Evolutionary conservation across 2,113 vertebrate species (phyloP).

Genomic region (Atractosteus spatula): DNA sequence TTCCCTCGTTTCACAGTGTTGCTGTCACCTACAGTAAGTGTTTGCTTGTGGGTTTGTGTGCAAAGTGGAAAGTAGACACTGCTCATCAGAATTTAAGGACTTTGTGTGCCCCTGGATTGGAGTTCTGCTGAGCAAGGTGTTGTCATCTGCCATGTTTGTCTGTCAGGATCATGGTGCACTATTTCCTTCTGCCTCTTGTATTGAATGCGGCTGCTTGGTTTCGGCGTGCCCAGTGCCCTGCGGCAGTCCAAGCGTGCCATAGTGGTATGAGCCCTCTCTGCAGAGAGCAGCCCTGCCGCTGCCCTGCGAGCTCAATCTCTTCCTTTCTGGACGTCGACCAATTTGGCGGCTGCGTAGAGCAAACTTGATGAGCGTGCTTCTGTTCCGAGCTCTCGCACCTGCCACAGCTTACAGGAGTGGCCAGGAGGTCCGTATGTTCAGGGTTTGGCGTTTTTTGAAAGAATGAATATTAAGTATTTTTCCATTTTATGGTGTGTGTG

Average conservation of each 20-base stretch:
- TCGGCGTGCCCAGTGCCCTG: background rate
- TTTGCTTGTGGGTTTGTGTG: too few species aligned
- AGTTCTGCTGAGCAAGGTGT: background rate
- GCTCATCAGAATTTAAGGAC: too few species aligned
- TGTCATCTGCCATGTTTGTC: background rate
- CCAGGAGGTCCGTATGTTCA: slow-evolving; percentile 17
- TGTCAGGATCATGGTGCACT: too few species aligned
- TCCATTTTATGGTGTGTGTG: slow-evolving; percentile 9
- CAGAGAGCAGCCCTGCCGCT: background rate
- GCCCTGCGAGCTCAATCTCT: slow-evolving; percentile 4
- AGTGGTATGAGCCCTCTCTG: background rate
- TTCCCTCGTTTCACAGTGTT: too few species aligned
- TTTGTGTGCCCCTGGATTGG: background rate
- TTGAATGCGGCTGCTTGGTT: background rate
- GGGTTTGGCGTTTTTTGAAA: background rate
- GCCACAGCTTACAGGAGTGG: slow-evolving; percentile 13
- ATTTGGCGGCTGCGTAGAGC: slow-evolving; percentile 12
- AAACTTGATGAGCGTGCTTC: background rate
- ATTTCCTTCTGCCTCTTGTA: background rate
- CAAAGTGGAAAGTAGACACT: too few species aligned
- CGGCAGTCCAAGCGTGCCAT: background rate
- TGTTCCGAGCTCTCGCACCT: slow-evolving; percentile 12
- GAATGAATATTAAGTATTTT: slow-evolving; percentile 11
- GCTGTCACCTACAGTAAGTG: too few species aligned
- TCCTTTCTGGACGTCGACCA: background rate